Evolutionary conservation across 2,888 invertebrate species (phyloP), one percentile per base, ranked within the genome.

Genomic region (Lasioglossum malachurum): DNA sequence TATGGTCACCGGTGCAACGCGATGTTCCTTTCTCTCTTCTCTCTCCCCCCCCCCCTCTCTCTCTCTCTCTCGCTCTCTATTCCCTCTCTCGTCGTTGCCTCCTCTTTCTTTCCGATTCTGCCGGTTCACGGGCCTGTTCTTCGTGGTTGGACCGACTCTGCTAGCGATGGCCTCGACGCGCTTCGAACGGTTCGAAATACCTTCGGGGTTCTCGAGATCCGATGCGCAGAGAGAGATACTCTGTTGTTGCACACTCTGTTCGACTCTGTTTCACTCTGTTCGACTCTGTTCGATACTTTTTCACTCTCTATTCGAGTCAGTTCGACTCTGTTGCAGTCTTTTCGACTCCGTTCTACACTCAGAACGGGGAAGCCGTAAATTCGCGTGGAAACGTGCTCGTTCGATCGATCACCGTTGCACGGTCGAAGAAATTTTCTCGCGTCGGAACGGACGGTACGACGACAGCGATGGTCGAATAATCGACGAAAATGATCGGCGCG

Each of bases 71-170:
- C 7, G 19, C 67, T 35, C 3, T 19, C 19, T 72, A 67, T 75
- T 0, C 49, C 27, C 35, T 10, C 69, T 44, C 35, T 38, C n/a
- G 49, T 75, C 53, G n/a, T 75, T 12, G 38, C 73, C 41, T 78
- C 79, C 3, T 31, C 35, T 75, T 84, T 73, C 84, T 84, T 79
- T 85, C 79, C 84, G 79, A 85, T 78, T 75, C 78, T 85, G 75
- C 69, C 83, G 81, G 84, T 83, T 88, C 84, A 81, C 83, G 83
- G 88, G 87, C 81, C 84, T 86, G 81, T 80, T 86, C 86, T 74
- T 74, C 89, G 85, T 72, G 78, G 89, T 84, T 82, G 83, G 84
- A 84, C 85, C 84, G 87, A 88, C 87, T 19, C 31, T 75, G 86
- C 87, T 75, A 85, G 84, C 84, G 75, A 85, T 83, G 84, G 84